Evolutionary conservation across 2,797 vertebrate species (phyloP).

Genomic region (Neostethus bicornis): DNA sequence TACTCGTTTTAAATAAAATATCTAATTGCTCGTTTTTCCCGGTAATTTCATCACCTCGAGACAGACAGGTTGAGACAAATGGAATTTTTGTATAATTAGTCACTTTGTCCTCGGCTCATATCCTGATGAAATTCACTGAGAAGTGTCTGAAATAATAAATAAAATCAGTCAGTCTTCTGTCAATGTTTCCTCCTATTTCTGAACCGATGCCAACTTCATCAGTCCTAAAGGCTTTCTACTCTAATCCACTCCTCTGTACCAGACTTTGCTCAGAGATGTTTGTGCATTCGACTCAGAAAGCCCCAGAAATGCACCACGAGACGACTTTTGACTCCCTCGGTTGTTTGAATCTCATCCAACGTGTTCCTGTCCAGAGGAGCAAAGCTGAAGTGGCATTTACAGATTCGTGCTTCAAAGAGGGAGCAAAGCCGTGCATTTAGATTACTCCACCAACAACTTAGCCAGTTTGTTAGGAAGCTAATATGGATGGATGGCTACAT

Average conservation of each 20-base stretch:
- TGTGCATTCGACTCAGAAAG: not conserved
- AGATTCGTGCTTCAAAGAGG: not conserved
- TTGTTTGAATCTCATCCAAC: not conserved
- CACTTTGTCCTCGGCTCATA: not conserved
- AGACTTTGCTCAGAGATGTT: not conserved
- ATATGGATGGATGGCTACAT: no score
- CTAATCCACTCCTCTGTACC: not conserved
- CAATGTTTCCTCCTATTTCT: no score
- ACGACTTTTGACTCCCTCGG: not conserved
- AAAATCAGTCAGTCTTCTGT: no score
- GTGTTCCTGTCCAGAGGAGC: not conserved
- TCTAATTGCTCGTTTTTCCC: no score
- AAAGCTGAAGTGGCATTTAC: not conserved
- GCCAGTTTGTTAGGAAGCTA: no score
- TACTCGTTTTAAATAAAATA: no score
- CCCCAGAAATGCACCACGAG: constrained; percentile 1
- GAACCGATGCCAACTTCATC: no score
- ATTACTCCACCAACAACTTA: no score
- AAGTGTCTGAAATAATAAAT: no score
- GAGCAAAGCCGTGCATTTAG: not conserved
- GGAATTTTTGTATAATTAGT: not conserved
- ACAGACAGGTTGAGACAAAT: not conserved
- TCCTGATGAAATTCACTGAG: not conserved
- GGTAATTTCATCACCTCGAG: not conserved
- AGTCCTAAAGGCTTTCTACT: no score